Percentiles rank a stretch among this genome's conserved stretches.
Conservation (phyloP, 2,797 vertebrate genomes). For the Phoxinus dragarum region DNA sequence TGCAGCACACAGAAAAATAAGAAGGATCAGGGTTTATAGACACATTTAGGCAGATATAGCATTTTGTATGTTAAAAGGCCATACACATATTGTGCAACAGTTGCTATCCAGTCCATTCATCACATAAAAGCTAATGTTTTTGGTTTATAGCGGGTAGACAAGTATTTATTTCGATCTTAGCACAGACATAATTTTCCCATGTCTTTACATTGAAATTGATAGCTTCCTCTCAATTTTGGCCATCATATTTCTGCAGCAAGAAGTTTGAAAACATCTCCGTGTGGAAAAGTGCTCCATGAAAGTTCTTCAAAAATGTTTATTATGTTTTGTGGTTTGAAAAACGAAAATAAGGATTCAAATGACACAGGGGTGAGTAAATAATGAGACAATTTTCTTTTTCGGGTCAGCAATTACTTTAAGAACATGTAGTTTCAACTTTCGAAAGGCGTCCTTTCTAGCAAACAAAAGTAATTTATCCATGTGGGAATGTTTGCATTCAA, state of each 20-base stretch:
- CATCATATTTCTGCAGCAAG: not conserved
- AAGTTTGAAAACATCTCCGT: not conserved
- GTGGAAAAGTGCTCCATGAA: not conserved
- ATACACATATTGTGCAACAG: not conserved
- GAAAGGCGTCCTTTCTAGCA: not conserved
- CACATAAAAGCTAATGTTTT: not conserved
- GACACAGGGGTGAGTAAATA: not conserved
- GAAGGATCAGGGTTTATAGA: not conserved
- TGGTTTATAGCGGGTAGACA: not conserved
- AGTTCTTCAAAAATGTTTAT: not conserved
- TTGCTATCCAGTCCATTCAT: not conserved
- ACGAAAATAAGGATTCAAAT: not conserved
- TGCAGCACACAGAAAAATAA: not conserved
- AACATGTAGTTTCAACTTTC: not conserved
- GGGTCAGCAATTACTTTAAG: not conserved
- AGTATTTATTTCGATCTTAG: not conserved
- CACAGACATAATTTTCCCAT: not conserved
- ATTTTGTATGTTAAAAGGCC: not conserved
- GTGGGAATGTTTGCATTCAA: slow-evolving; percentile 17
- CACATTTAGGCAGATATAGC: not conserved
- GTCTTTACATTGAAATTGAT: not conserved
- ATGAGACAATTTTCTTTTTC: not conserved
- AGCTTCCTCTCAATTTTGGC: not conserved
- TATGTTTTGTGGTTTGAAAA: not conserved
- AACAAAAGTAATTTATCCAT: not conserved